phyloP scores from a whole-genome alignment of 2,888 invertebrate species.

The Prosopocoilus inquinatus region DNA sequence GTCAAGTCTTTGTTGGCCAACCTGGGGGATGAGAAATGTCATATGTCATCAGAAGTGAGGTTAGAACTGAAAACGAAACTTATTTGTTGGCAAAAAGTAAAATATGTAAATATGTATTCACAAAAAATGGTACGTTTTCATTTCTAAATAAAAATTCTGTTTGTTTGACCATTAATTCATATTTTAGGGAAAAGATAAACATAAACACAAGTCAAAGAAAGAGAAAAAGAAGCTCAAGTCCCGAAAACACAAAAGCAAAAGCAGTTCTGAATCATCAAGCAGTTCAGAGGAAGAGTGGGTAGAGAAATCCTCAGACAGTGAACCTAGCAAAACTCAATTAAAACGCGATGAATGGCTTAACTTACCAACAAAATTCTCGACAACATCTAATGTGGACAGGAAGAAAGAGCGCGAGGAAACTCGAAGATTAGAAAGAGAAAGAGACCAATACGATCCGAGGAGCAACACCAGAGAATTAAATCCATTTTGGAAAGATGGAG shows the following conservation, averaged over 20 bases:
- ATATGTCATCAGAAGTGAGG: too few species aligned
- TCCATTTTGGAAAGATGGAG: conserved; percentile 90
- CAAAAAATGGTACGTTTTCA: too few species aligned
- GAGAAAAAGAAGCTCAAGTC: conserved; percentile 49
- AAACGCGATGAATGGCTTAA: conserved; percentile 79
- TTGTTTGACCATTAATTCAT: too few species aligned
- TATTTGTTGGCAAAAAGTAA: too few species aligned
- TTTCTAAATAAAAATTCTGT: too few species aligned
- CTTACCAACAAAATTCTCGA: conserved; percentile 45
- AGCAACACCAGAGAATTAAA: conserved; percentile 78
- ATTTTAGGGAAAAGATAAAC: conserved; percentile 29
- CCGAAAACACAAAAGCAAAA: conserved; percentile 38
- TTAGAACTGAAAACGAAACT: too few species aligned
- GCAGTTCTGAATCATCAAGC: conserved; percentile 31
- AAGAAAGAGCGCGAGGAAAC: conserved; percentile 52
- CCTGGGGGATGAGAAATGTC: too few species aligned
- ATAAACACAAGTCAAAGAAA: conserved; percentile 32
- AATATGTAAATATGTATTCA: too few species aligned
- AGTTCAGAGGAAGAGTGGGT: conserved; percentile 60
- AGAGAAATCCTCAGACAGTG: conserved; percentile 49
- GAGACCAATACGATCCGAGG: conserved; percentile 66
- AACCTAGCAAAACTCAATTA: conserved; percentile 3
- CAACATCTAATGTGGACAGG: conserved; percentile 46
- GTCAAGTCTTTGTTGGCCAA: too few species aligned
- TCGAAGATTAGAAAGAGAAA: conserved; percentile 55